Evolutionary conservation across 2,797 vertebrate species (phyloP).

Genomic region (Gadopsis marmoratus): DNA sequence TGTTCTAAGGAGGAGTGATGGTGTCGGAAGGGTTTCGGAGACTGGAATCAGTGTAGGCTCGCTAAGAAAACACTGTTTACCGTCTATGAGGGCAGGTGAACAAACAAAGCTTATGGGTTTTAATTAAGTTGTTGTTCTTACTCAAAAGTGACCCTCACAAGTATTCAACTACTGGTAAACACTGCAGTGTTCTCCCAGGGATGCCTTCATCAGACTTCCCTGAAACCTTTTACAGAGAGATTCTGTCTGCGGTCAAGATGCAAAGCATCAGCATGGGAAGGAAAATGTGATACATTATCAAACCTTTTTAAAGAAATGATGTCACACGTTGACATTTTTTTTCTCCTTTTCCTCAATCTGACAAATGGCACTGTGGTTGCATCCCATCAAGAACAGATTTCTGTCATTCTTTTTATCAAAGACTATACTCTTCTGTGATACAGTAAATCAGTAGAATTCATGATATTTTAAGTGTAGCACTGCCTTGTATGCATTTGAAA

Average conservation of each 20-base stretch:
- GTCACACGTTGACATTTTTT: background rate
- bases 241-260: background rate
- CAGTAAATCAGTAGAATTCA: constrained; percentile 15
- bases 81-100: constrained; percentile 24
- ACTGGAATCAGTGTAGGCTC: constrained; percentile 54
- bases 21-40: constrained; percentile 40
- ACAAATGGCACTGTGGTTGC: constrained; percentile 15
- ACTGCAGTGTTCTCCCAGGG: constrained; percentile 10
- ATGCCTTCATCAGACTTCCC: constrained; percentile 13
- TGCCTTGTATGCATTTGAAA: constrained; percentile 36
- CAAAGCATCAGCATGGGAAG: background rate
- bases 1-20: constrained; percentile 48
- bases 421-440: constrained; percentile 24
- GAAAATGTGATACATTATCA: background rate
- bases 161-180: constrained; percentile 22
- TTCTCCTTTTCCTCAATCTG: background rate
- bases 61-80: constrained; percentile 35
- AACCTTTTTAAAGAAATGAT: constrained; percentile 6
- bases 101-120: constrained; percentile 51
- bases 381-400: constrained; percentile 14
- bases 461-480: constrained; percentile 28
- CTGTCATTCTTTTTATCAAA: constrained; percentile 15
- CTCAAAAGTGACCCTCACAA: constrained; percentile 29
- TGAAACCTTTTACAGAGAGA: background rate
- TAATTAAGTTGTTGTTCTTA: constrained; percentile 58